A percentile compares a stretch with the other conserved stretches of the same genome.
Evolutionary conservation across 2,797 vertebrate species (phyloP).

Genomic region (Vipera latastei): DNA sequence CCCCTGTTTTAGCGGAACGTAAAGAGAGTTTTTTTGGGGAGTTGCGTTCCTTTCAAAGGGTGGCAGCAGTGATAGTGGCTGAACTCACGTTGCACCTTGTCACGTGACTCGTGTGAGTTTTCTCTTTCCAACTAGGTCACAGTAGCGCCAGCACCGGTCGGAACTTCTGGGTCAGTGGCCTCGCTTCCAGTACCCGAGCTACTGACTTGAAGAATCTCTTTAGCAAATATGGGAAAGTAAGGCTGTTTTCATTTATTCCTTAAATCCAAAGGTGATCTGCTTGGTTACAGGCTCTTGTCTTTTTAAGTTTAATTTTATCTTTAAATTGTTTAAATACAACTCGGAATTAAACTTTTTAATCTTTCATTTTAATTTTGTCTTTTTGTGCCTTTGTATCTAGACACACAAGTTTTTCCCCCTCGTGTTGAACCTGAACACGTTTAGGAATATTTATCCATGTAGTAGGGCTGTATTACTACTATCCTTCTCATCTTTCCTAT

Average conservation of each 20-base stretch:
- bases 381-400: too few species aligned
- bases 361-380: too few species aligned
- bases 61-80: too few species aligned
- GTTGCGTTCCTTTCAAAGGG: not conserved
- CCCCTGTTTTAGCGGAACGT: not conserved
- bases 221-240: slow-evolving; percentile 96
- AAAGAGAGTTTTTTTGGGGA: not conserved
- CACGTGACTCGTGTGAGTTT: not conserved
- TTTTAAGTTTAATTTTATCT: too few species aligned
- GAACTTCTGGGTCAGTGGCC: slow-evolving; percentile 98
- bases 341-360: too few species aligned
- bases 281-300: not conserved
- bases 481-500: too few species aligned
- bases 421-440: too few species aligned
- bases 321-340: too few species aligned
- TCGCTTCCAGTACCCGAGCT: slow-evolving; percentile 96
- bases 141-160: slow-evolving; percentile 67
- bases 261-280: not conserved
- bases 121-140: slow-evolving; percentile 64
- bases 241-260: not conserved
- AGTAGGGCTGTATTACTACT: too few species aligned
- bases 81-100: too few species aligned
- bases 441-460: too few species aligned
- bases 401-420: too few species aligned
- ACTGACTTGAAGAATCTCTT: slow-evolving; percentile 96